Base-by-base conservation (phyloP, 2,888 invertebrate genomes). In the Metacarcinus magister region DNA sequence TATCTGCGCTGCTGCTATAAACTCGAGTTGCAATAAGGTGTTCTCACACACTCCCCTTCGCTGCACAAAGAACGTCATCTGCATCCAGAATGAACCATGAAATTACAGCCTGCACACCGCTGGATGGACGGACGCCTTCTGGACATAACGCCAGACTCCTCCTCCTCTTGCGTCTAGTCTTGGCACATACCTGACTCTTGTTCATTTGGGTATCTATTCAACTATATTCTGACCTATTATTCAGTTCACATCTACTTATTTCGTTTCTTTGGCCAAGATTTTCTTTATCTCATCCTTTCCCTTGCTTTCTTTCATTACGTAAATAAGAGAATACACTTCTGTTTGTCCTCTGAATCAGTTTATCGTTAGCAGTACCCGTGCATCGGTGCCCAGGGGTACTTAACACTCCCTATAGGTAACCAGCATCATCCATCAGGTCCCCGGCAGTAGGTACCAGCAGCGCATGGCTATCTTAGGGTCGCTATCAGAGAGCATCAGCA, bases 61-160 rank as follows among this genome's bases (percentile, higher is more conserved):
- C 67, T n/a, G 23, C 67, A 67, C 67, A 67, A 67, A 67, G 67
- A 67, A n/a, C 67, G 67, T 67, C 67, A 67, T 67, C 67, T 67
- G 67, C 67, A 67, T 67, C 67, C 67, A n/a, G n/a, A 67, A 67
- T 67, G 67, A 67, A 23, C 67, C 67, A n/a, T 67, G 67, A 67
- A 67, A 67, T 67, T 67, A 67, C 67, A n/a, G 23, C n/a, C 67
- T n/a, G 8, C 67, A 67, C 67, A 67, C n/a, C 67, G 67, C 67
- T n/a, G 67, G 67, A 19, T 13, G 54, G 54, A 67, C 67, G n/a
- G 67, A 67, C 67, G n/a, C 7, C 67, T 67, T n/a, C n/a, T n/a
- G 67, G 67, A 67, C 67, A 23, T 67, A 5, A 5, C 23, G 67
- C n/a, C 67, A 7, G 67, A 23, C 48, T 48, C 48, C 48, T 48